Base-by-base conservation (phyloP, 1,140 invertebrate species). In the Drosophila parvula region DNA sequence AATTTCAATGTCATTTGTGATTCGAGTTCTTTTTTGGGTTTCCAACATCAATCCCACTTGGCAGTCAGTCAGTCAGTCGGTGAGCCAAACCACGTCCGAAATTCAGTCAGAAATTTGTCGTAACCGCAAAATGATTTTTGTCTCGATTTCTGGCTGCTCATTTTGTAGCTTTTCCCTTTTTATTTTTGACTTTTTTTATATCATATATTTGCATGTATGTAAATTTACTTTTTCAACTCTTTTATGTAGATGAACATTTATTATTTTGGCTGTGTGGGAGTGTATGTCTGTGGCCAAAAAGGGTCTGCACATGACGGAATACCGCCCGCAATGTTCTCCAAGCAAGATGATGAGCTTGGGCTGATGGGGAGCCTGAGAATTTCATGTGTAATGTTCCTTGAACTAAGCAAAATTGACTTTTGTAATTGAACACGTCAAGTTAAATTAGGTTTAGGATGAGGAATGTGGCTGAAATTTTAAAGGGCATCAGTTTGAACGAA, bases 141-240 rank as follows among this genome's bases (percentile, higher is more conserved):
- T 38, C 62, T 69, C 56, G 30, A 63, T 32, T 53, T 32, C 18
- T 56, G 27, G 27, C 36, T 63, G 34, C 9, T 63, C 22, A 50
- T 32, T 40, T 67, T 18, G 34, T 22, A 10, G n/a, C 38, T 30
- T 53, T 67, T 68, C 4, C 11, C n/a, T 22, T 41, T 18, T 64
- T n/a, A 36, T 40, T 22, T n/a, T 16, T 32, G 7, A 27, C 44
- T 70, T 71, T 22, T 38, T 45, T 32, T 70, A 45, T 22, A 12
- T 12, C 28, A 67, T 48, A 67, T 9, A 53, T 48, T 34, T 14
- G 34, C 28, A 70, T 40, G 10, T 70, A 62, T 74, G 48, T 45
- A 55, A 55, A 74, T 62, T 61, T 47, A 51, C 67, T 40, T 74
- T 73, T 45, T 9, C 57, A 73, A 74, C 71, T 74, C 43, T 62